Percentiles rank a stretch among this genome's conserved stretches.
phyloP scores from a whole-genome alignment of 2,113 vertebrate species.

The Irena cyanogastra region DNA sequence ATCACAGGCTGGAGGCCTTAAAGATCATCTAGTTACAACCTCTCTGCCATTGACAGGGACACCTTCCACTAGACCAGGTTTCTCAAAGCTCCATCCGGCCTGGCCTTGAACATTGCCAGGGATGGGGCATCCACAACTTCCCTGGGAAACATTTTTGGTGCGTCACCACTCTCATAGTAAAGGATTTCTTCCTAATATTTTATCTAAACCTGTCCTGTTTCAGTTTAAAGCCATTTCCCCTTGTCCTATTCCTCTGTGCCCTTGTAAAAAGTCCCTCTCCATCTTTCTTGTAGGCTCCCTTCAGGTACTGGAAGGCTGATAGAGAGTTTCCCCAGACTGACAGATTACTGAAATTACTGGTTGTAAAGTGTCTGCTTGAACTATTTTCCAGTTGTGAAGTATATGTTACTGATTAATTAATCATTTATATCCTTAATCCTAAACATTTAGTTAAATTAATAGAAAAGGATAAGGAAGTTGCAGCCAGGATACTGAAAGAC shows the following conservation, averaged over 20 bases:
- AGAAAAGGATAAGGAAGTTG: neutral
- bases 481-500: neutral
- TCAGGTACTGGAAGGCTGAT: neutral
- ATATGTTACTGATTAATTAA: neutral
- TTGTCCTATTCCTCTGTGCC: neutral
- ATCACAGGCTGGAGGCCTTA: neutral
- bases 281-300: neutral
- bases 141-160: neutral
- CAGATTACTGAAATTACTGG: neutral
- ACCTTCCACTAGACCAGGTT: neutral
- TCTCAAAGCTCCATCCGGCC: fast-evolving
- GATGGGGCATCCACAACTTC: neutral
- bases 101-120: neutral
- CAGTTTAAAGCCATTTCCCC: neutral
- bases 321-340: neutral
- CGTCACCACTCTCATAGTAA: neutral
- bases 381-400: neutral
- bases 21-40: neutral
- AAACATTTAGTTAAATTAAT: neutral
- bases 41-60: neutral
- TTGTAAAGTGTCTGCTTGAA: neutral
- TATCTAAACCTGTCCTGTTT: neutral
- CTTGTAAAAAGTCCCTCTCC: neutral
- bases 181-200: neutral
- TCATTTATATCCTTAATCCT: neutral